Conservation (phyloP, 2,797 vertebrate species). For the Chelidonichthys spinosus region DNA sequence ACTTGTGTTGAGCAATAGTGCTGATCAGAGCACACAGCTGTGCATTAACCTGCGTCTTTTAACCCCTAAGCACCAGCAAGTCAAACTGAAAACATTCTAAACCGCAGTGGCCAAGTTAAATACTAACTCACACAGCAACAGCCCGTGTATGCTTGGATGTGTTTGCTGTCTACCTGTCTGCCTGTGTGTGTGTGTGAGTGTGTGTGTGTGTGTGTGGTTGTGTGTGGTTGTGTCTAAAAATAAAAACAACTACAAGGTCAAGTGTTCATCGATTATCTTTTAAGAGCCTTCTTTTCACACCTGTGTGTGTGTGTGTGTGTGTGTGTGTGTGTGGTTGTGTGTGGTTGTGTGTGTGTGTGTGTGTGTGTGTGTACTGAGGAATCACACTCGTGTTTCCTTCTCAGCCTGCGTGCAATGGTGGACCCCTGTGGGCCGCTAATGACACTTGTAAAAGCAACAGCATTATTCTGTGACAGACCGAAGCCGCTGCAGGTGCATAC, state of each 20-base stretch:
- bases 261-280: conserved; percentile 54
- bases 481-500: conserved; percentile 52
- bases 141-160: conserved; percentile 1
- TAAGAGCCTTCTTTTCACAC: conserved; percentile 50
- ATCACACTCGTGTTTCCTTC: conserved; percentile 9
- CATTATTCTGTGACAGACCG: conserved; percentile 39
- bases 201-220: conserved; percentile 6
- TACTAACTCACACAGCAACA: conserved; percentile 17
- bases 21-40: not conserved
- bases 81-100: conserved; percentile 4
- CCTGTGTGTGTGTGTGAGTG: conserved; percentile 6
- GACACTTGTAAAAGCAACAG: conserved; percentile 50
- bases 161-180: conserved; percentile 13
- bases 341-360: not conserved
- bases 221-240: conserved; percentile 37
- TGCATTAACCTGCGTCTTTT: conserved; percentile 8
- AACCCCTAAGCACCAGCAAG: not conserved
- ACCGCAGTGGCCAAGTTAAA: not conserved
- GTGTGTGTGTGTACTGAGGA: conserved; percentile 1
- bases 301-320: not conserved
- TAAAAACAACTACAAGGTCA: conserved; percentile 51
- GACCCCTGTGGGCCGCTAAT: conserved; percentile 48
- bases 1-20: not conserved
- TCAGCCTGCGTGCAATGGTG: conserved; percentile 20
- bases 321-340: not conserved